Conservation (phyloP, 2,888 invertebrate species). For the Pyrochroa serraticornis region DNA sequence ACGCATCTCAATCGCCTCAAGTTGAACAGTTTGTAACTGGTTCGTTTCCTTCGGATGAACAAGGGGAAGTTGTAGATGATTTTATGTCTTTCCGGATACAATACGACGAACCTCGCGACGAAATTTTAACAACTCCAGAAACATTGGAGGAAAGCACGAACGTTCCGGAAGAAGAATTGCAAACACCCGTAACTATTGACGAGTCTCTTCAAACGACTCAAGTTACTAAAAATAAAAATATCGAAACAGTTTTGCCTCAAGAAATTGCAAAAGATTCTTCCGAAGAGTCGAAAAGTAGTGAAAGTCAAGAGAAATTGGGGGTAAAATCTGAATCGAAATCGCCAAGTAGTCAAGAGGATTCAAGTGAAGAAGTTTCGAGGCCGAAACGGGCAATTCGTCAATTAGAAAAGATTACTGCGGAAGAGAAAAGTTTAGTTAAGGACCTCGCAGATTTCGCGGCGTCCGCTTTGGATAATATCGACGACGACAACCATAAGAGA, state of each 20-base stretch:
- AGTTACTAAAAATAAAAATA: no score
- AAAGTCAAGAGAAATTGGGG: not conserved
- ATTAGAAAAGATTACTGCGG: slow-evolving; percentile 41
- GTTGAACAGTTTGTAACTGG: not conserved
- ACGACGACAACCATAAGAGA: slow-evolving; percentile 59
- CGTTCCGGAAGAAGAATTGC: no score
- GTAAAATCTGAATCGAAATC: not conserved
- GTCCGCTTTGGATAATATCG: slow-evolving; percentile 59
- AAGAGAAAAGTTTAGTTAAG: slow-evolving; percentile 40
- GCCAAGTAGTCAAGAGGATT: not conserved
- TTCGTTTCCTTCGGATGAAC: not conserved
- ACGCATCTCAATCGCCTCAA: slow-evolving; percentile 1
- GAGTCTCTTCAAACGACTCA: no score
- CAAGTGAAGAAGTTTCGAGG: slow-evolving; percentile 6
- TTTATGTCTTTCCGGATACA: no score
- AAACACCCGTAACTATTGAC: no score
- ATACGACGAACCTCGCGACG: no score
- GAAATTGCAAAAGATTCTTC: not conserved
- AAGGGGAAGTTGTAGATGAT: no score
- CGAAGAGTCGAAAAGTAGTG: slow-evolving; percentile 2
- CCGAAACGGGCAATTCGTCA: slow-evolving; percentile 37
- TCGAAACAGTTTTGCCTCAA: no score
- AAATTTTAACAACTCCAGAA: no score
- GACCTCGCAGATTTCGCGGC: slow-evolving; percentile 59
- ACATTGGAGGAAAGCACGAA: no score